Evolutionary conservation across 1,140 invertebrate genomes (phyloP), one percentile per base, ranked within the genome.

Genomic region (Scaptodrosophila lebanonensis): DNA sequence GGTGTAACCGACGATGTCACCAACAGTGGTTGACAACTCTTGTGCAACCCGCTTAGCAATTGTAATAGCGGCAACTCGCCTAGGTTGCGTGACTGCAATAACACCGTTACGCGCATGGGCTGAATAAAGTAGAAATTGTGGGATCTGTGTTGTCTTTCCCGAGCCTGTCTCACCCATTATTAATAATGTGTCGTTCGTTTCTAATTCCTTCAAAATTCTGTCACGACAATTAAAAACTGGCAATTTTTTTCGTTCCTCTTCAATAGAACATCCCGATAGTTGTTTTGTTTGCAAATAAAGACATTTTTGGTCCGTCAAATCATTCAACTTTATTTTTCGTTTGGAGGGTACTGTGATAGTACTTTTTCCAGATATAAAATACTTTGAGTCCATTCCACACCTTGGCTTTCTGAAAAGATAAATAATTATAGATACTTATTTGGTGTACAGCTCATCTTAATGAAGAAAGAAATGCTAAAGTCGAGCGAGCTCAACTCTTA

Each of bases 131-230:
- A 95, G 88, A 62, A 92, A 91, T 86, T 96, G 95, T 1, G 95
- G 95, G 43, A 97, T 94, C 86, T 97, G 95, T 1, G 95, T 97
- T 1, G 95, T 97, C 88, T 97, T 98, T 1, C 95, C 95, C 87
- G 93, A 93, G 2, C 95, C 95, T 1, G 95, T 97, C 87, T 97
- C 95, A 4, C 95, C 95, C 68, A 97, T 93, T 9, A 98, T 88
- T 32, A 98, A 91, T 1, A 94, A 69, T 1, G 92, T 93, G 27
- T 88, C 88, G 6, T 67, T 56, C 0, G 52, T 36, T 13, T 73
- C 59, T 4, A 86, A 35, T 27, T 84, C 84, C 11, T 53, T 62
- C 1, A 83, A 40, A 25, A 86, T 65, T n/a, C 82, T 45, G 17
- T 83, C 64, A 1, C 67, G 48, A 29, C 75, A 83, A 29, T 71